Conservation (phyloP, 1,140 invertebrate species). For the Vanessa atalanta region DNA sequence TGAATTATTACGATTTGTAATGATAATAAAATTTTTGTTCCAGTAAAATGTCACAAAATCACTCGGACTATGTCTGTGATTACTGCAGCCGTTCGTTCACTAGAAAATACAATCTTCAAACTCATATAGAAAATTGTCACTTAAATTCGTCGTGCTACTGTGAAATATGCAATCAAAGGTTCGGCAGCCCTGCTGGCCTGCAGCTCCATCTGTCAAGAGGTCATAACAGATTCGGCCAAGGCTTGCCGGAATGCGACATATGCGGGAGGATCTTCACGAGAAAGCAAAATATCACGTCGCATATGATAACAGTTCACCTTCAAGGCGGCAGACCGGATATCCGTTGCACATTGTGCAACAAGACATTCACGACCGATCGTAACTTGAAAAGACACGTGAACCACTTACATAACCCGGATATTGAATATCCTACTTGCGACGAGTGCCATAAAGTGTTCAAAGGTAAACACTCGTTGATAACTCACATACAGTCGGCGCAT, state of each 20-base stretch:
- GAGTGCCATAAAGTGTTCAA: constrained; percentile 58
- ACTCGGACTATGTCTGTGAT: constrained; percentile 55
- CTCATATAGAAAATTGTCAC: constrained; percentile 67
- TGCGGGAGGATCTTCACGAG: constrained; percentile 65
- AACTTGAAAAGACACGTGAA: constrained; percentile 62
- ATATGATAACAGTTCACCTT: constrained; percentile 64
- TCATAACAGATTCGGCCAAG: constrained; percentile 56
- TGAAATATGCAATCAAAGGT: constrained; percentile 55
- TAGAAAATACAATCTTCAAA: constrained; percentile 63
- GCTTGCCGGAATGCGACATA: constrained; percentile 64
- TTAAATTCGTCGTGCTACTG: constrained; percentile 54
- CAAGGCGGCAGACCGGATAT: constrained; percentile 47
- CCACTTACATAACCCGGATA: constrained; percentile 54
- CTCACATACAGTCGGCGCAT: constrained; percentile 49
- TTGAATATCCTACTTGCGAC: constrained; percentile 53
- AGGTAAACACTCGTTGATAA: constrained; percentile 48
- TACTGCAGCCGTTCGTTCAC: constrained; percentile 63
- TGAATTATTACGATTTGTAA: not conserved
- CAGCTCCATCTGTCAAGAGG: constrained; percentile 54
- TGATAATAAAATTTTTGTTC: not conserved
- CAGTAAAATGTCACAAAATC: constrained; percentile 2
- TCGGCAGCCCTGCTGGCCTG: constrained; percentile 53
- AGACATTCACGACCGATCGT: constrained; percentile 56
- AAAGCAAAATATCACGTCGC: constrained; percentile 64
- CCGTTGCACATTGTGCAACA: constrained; percentile 51